These are phyloP conservation scores for Drosophila pachea DNA, from an alignment of 1,140 invertebrate genomes.

Conservation along the genomic window DNA sequence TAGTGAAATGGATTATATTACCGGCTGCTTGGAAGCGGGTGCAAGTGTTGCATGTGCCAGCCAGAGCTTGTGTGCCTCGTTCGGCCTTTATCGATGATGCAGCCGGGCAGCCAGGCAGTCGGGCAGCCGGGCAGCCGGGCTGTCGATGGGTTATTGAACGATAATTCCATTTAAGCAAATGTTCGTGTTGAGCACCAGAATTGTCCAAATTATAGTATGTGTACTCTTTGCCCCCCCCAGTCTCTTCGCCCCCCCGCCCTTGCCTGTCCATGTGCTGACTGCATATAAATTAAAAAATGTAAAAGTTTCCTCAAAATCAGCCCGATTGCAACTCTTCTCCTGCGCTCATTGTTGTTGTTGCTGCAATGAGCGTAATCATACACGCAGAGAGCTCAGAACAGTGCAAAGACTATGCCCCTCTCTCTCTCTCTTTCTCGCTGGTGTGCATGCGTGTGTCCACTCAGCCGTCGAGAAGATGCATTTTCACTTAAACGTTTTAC, in stretches of 20 bases:
- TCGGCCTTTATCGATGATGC: conserved; percentile 54
- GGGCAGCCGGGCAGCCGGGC: conserved; percentile 13
- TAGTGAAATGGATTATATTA: conserved; percentile 71
- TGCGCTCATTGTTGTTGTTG: too few species aligned
- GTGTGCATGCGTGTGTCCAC: conserved; percentile 48
- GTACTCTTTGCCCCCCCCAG: conserved; percentile 4
- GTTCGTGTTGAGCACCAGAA: conserved; percentile 70
- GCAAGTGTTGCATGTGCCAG: not conserved
- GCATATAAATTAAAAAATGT: conserved; percentile 52
- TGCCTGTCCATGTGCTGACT: not conserved
- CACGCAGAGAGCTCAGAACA: conserved; percentile 25
- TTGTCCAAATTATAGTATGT: conserved; percentile 68
- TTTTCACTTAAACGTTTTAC: conserved; percentile 76
- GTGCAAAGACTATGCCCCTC: not conserved
- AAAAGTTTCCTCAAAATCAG: conserved; percentile 56
- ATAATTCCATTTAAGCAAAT: conserved; percentile 77
- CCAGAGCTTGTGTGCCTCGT: conserved; percentile 31
- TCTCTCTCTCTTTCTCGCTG: not conserved
- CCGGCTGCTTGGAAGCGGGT: not conserved
- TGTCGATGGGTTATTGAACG: conserved; percentile 67
- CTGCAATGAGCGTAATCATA: conserved; percentile 64
- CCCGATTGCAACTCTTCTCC: conserved; percentile 48
- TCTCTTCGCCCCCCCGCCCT: not conserved
- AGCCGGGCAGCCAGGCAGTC: conserved; percentile 33
- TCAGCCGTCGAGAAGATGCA: conserved; percentile 64